Evolutionary conservation across 2,113 vertebrate species (phyloP).

Genomic region (Sakesphorus luctuosus): DNA sequence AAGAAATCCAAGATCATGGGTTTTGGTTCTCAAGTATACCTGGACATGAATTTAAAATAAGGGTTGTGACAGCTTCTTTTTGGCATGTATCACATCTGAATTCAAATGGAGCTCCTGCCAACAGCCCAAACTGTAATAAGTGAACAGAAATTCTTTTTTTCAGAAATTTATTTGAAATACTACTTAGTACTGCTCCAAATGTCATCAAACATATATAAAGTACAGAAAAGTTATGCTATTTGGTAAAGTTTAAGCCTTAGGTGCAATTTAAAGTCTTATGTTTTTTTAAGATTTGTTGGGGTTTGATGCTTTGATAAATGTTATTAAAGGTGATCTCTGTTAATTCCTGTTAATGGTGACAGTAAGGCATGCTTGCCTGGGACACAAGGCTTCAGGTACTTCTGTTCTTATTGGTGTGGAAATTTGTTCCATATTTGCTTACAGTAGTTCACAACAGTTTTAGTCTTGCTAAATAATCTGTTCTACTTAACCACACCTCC

Average conservation of each 20-base stretch:
- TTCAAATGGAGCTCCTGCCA: not conserved
- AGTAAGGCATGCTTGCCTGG: not conserved
- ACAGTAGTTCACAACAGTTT: not conserved
- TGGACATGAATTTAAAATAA: not conserved
- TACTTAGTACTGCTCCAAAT: not conserved
- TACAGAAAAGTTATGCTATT: not conserved
- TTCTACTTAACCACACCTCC: not conserved
- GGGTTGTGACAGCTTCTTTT: not conserved
- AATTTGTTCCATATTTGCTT: not conserved
- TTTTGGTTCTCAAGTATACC: not conserved
- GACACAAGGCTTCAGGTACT: not conserved
- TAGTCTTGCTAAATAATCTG: not conserved
- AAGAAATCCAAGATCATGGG: not conserved
- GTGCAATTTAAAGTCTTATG: not conserved
- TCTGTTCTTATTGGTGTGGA: not conserved
- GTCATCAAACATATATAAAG: not conserved
- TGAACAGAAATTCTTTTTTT: not conserved
- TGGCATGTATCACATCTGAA: not conserved
- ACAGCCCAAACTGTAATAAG: not conserved
- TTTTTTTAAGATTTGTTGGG: not conserved
- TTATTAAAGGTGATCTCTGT: not conserved
- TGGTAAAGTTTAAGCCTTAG: not conserved
- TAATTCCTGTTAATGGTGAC: not conserved
- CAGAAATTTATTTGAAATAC: not conserved
- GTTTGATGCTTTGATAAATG: not conserved